Evolutionary conservation across 37 sponge, comb jelly and placozoan species (phyloP), one percentile per base, ranked within the genome.

Genomic region (Mnemiopsis leidyi): DNA sequence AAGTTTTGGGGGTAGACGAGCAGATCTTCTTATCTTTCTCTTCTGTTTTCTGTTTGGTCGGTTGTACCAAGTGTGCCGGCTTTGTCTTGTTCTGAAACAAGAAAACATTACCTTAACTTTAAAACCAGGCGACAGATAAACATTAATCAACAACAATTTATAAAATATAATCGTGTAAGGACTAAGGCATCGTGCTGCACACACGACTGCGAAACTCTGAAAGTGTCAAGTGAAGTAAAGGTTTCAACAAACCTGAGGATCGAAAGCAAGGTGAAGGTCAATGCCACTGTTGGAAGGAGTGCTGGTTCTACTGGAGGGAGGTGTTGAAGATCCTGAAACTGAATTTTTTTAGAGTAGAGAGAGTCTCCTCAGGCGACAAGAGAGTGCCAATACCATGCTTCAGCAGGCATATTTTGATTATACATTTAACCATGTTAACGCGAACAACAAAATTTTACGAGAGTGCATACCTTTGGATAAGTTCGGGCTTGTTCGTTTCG

Each of bases 401-500:
- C 5, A 48, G 61, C 61, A n/a, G n/a, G n/a, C n/a, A n/a, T n/a
- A n/a, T n/a, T n/a, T n/a, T n/a, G n/a, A n/a, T n/a, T n/a, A n/a
- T n/a, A n/a, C n/a, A n/a, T n/a, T n/a, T n/a, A n/a, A n/a, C n/a
- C n/a, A n/a, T n/a, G n/a, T n/a, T n/a, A n/a, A n/a, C n/a, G n/a
- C n/a, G n/a, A n/a, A n/a, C n/a, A n/a, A n/a, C n/a, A 29, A 18
- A 5, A 28, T 71, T 29, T 71, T 29, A 18, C 3, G 73, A 71
- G 25, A 23, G 5, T 20, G 5, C 73, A 23, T 32, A 77, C 79
- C 79, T 77, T 77, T 77, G 33, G 79, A 77, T 20, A 28, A 36
- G 32, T 77, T 77, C 1, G 79, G 79, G 18, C 79, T 77, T 1
- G 79, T 31, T 77, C 79, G 33, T 36, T 77, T 77, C 32, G 79